Evolutionary conservation across 2,888 invertebrate species (phyloP), one percentile per base, ranked within the genome.

Genomic region (Caenorhabditis sinica): DNA sequence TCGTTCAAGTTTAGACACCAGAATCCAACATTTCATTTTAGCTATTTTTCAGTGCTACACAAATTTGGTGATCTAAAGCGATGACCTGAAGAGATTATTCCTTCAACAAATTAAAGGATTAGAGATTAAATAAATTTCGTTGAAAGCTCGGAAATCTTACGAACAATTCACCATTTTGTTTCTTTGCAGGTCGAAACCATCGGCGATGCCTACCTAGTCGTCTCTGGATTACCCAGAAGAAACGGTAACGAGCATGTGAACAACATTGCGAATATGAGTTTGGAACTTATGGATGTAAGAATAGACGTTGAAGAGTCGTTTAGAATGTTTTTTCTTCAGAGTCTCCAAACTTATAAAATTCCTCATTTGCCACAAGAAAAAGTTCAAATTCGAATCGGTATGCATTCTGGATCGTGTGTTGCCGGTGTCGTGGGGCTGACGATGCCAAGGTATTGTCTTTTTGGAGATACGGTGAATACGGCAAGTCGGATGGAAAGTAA

Each of bases 341-440:
- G 82, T 28, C 60, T 89, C 0, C 77, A 74, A 45, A 60, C 75
- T 4, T 92, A 90, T 69, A 85, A 87, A 23, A 89, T 92, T 30
- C 87, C 92, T 1, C 91, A 92, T 84, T 69, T 92, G 25, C 91
- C 91, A 2, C 82, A 84, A 0, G 91, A 92, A 71, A 75, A 82
- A 49, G 88, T 91, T 28, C 83, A 89, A 28, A 86, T 91, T 20
- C 79, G 91, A 11, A 87, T 89, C 20, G 89, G 89, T 45, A 86
- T 89, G 66, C 88, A 89, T 65, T 85, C 88, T 3, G 89, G 89
- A 45, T 85, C 89, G 5, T 89, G 88, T 79, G 89, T 89, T 23
- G 87, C 90, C 5, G 90, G 89, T 20, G 90, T 90, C 15, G 90
- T 90, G 9, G 90, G 90, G 2, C 72, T 89, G 23, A 88, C 90